Evolutionary conservation across 2,888 invertebrate species (phyloP).

Genomic region (Metopia argyrocephala): DNA sequence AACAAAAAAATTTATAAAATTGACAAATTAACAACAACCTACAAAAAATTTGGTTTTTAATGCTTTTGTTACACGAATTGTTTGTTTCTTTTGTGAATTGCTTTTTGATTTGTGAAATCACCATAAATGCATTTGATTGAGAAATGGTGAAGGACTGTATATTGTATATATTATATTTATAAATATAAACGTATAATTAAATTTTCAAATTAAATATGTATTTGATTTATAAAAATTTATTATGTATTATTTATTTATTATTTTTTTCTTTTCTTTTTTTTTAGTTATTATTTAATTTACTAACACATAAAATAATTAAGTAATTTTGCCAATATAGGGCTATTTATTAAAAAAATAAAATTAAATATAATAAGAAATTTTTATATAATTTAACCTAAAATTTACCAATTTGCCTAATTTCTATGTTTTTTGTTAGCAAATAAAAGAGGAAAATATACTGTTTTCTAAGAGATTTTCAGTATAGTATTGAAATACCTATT

Average conservation of each 20-base stretch:
- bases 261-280: constrained; percentile 3
- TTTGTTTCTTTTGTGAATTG: constrained; percentile 59
- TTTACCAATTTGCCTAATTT: no score
- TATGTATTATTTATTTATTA: constrained; percentile 26
- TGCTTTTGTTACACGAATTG: constrained; percentile 60
- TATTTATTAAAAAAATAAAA: constrained; percentile 7
- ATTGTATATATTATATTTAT: constrained; percentile 10
- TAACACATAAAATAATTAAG: constrained; percentile 28
- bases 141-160: constrained; percentile 52
- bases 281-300: constrained; percentile 29
- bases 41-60: constrained; percentile 39
- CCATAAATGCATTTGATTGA: constrained; percentile 59
- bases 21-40: not conserved
- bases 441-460: not conserved
- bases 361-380: no score
- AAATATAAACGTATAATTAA: not conserved
- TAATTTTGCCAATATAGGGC: constrained; percentile 11
- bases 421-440: not conserved
- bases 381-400: no score
- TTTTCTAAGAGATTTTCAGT: not conserved
- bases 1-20: constrained; percentile 1
- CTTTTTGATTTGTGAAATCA: constrained; percentile 59
- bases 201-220: not conserved
- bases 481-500: no score
- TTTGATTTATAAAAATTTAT: not conserved